These are phyloP conservation scores for Ischnura elegans DNA, from an alignment of 2,888 invertebrate species.

Conservation along the genomic window DNA sequence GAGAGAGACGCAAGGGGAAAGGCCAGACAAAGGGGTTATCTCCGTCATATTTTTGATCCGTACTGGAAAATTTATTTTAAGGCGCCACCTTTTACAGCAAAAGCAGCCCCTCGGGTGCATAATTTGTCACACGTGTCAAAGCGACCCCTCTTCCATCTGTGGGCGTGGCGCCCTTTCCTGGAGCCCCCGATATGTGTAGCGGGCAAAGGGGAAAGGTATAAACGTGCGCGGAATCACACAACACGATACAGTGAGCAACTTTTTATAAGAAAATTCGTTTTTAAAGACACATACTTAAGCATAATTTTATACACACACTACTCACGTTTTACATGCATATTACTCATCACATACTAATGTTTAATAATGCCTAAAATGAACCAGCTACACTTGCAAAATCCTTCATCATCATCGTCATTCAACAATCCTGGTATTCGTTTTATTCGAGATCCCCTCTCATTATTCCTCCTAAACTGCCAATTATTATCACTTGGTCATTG, in stretches of 20 bases:
- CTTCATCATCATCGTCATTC: no score
- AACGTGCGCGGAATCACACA: neutral
- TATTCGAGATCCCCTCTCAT: no score
- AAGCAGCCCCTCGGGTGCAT: neutral
- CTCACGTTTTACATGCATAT: no score
- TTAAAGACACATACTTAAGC: no score
- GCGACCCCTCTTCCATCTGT: neutral
- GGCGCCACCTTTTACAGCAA: neutral
- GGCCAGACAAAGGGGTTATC: neutral
- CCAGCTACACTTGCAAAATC: no score
- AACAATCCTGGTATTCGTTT: no score
- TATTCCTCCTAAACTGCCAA: no score
- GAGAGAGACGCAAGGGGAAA: neutral
- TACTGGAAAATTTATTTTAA: neutral
- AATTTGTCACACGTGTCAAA: slow-evolving; percentile 14
- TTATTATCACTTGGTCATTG: no score
- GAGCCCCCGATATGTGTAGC: neutral
- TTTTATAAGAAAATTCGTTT: no score
- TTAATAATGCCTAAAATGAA: no score
- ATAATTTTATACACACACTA: no score
- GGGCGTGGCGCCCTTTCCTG: neutral
- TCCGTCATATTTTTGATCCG: neutral
- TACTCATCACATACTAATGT: no score
- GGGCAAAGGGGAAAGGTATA: neutral
- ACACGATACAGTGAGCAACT: neutral